These are phyloP conservation scores for Hyla sarda DNA, from an alignment of 2,113 vertebrate genomes.

Conservation along the genomic window DNA sequence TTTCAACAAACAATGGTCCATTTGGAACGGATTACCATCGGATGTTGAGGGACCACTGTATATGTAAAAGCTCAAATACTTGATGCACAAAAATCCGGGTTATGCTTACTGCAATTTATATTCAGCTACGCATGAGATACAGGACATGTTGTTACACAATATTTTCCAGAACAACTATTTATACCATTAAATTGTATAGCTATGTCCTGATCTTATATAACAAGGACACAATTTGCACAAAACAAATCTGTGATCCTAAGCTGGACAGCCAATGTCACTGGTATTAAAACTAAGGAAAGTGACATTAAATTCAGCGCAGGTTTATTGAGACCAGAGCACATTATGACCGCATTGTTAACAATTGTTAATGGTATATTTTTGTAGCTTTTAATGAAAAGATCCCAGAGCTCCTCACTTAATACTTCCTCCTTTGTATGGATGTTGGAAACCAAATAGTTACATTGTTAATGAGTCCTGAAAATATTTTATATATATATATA, in stretches of 20 bases:
- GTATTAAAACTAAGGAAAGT: constrained; percentile 24
- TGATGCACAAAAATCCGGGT: background rate
- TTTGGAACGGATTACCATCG: too few relatives aligned
- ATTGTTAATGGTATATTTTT: constrained; percentile 47
- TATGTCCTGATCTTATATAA: background rate
- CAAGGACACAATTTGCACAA: too few relatives aligned
- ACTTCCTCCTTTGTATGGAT: constrained; percentile 24
- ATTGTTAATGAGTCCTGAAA: constrained; percentile 57
- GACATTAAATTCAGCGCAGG: constrained; percentile 40
- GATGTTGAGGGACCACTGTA: too few relatives aligned
- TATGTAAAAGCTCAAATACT: background rate
- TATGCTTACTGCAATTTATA: background rate
- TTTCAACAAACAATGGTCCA: too few relatives aligned
- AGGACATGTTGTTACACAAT: constrained; percentile 3
- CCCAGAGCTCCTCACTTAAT: constrained; percentile 26
- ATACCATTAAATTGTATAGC: background rate
- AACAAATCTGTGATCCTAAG: background rate
- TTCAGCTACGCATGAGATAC: background rate
- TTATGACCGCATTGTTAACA: constrained; percentile 44
- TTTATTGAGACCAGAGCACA: constrained; percentile 27
- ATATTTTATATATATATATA: constrained; percentile 59
- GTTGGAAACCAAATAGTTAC: constrained; percentile 54
- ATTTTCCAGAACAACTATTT: background rate
- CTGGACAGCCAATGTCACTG: background rate
- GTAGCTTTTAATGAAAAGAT: constrained; percentile 48